Evolutionary conservation across 2,113 vertebrate species (phyloP).

Genomic region (Albula glossodonta): DNA sequence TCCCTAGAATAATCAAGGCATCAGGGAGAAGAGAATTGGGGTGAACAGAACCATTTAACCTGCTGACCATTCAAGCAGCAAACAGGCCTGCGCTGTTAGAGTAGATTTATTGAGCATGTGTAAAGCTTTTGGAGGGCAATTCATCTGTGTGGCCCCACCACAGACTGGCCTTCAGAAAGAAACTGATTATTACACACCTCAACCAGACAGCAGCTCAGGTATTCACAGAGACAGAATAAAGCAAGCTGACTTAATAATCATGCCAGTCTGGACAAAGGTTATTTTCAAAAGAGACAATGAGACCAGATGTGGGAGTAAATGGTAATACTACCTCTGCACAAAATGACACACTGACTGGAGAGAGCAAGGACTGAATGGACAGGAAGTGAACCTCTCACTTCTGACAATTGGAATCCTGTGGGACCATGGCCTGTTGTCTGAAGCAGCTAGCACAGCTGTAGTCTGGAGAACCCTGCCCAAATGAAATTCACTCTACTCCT

Average conservation of each 20-base stretch:
- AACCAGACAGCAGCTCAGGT: constrained; percentile 6
- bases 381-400: no score
- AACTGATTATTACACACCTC: not conserved
- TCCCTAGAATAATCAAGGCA: not conserved
- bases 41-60: not conserved
- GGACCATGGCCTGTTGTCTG: no score
- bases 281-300: not conserved
- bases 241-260: not conserved
- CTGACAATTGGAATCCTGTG: no score
- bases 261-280: not conserved
- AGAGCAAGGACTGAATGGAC: no score
- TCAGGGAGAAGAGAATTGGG: no score
- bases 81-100: not conserved
- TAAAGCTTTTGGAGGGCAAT: not conserved
- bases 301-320: not conserved
- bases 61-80: not conserved
- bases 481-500: no score
- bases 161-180: not conserved
- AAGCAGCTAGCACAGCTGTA: no score
- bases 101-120: not conserved
- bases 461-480: no score
- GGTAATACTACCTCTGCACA: not conserved
- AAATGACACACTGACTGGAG: no score
- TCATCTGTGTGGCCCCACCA: not conserved
- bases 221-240: not conserved